phyloP scores from a whole-genome alignment of 2,888 invertebrate genomes.

The Cremastobaeus sp. region DNA sequence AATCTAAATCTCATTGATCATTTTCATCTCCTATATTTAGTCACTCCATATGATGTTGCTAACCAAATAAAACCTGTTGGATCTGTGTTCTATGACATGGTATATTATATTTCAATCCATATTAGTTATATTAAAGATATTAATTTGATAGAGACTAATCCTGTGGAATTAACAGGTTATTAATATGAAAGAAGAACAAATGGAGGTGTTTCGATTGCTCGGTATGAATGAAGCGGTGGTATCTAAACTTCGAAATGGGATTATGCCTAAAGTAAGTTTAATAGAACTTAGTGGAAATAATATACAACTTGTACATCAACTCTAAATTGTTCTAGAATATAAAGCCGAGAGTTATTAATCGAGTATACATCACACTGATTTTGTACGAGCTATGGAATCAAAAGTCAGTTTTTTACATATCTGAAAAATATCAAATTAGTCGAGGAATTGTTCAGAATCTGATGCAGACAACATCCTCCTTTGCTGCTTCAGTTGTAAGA shows the following conservation, averaged over 20 bases:
- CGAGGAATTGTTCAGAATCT: slow-evolving; percentile 90
- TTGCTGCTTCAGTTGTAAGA: slow-evolving; percentile 86
- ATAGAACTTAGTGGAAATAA: background rate
- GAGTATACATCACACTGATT: slow-evolving; percentile 93
- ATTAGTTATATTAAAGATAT: slow-evolving; percentile 1
- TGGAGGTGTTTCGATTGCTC: slow-evolving; percentile 85
- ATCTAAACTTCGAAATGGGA: slow-evolving; percentile 71
- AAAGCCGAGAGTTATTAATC: slow-evolving; percentile 82
- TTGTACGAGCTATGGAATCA: slow-evolving; percentile 88
- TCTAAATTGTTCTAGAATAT: slow-evolving; percentile 79
- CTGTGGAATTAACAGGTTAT: slow-evolving; percentile 67
- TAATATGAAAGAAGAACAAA: slow-evolving; percentile 80
- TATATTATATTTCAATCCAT: slow-evolving; percentile 67
- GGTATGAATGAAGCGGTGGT: slow-evolving; percentile 86
- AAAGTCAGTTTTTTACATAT: slow-evolving; percentile 83
- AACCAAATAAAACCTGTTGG: slow-evolving; percentile 80
- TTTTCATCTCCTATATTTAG: slow-evolving; percentile 92
- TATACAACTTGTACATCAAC: background rate
- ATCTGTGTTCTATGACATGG: slow-evolving; percentile 82
- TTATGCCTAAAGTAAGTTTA: slow-evolving; percentile 70
- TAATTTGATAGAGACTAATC: background rate
- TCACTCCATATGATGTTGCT: slow-evolving; percentile 87
- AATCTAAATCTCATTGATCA: slow-evolving; percentile 88
- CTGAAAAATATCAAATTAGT: slow-evolving; percentile 85
- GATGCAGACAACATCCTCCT: slow-evolving; percentile 84